Percentiles rank a stretch among this genome's conserved stretches.
These are phyloP conservation scores for Dryoscopus gambensis DNA, from an alignment of 2,113 vertebrate genomes.

Conservation along the genomic window DNA sequence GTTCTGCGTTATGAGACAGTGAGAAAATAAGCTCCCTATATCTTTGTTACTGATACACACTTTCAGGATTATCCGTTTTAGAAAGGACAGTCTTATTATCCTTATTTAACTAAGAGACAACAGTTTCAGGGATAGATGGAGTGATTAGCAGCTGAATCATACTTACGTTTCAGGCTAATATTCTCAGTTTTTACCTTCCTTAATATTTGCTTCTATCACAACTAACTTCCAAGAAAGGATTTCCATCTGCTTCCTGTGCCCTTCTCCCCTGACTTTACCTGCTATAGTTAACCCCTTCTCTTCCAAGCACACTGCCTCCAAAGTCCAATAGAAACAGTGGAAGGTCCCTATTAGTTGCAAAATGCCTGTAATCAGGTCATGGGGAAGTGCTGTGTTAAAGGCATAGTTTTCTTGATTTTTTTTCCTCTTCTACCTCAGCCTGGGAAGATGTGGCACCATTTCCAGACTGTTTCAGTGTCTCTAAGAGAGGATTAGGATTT, in stretches of 20 bases:
- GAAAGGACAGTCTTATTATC: neutral
- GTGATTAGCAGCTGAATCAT: neutral
- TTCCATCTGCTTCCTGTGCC: neutral
- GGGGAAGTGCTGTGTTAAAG: neutral
- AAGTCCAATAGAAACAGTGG: neutral
- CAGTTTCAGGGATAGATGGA: neutral
- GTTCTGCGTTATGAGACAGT: neutral
- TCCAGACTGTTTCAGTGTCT: neutral
- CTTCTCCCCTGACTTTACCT: neutral
- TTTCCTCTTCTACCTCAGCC: neutral
- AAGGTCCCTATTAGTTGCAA: neutral
- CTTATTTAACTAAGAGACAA: neutral
- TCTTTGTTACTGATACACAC: neutral
- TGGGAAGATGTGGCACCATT: neutral
- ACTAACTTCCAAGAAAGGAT: neutral
- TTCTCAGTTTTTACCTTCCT: neutral
- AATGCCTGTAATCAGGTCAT: neutral
- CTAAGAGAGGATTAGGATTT: neutral
- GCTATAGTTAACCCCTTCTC: neutral
- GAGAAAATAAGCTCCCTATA: slow-evolving; percentile 6
- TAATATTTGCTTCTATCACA: neutral
- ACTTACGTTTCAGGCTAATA: neutral
- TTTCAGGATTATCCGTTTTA: neutral
- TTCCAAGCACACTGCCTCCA: neutral
- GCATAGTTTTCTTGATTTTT: neutral